A percentile compares a stretch with the other conserved stretches of the same genome.
Evolutionary conservation across 2,888 invertebrate genomes (phyloP).

Genomic region (Altica lythri): DNA sequence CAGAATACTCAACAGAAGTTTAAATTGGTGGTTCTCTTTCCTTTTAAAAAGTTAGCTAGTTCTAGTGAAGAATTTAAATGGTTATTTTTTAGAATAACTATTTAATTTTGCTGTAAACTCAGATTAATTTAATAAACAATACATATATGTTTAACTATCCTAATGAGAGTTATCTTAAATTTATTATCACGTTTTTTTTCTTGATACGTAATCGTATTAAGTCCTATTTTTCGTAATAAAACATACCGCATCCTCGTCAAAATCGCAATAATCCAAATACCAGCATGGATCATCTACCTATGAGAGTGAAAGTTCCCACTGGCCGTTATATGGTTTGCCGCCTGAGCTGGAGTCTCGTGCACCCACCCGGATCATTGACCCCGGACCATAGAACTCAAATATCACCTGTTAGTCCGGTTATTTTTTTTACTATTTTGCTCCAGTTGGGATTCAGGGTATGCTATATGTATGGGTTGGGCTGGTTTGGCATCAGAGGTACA

Average conservation of each 20-base stretch:
- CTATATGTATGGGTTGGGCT: too few relatives aligned
- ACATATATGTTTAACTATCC: too few relatives aligned
- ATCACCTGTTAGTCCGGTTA: constrained; percentile 33
- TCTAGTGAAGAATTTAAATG: too few relatives aligned
- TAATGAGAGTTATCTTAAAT: too few relatives aligned
- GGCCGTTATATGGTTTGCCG: constrained; percentile 34
- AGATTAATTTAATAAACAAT: too few relatives aligned
- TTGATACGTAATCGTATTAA: constrained; percentile 1
- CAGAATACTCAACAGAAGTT: too few relatives aligned
- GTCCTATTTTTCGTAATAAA: constrained; percentile 8
- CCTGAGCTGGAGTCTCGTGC: constrained; percentile 29
- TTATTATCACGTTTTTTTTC: too few relatives aligned
- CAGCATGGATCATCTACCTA: constrained; percentile 42
- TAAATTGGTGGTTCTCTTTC: too few relatives aligned
- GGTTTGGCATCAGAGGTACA: constrained; percentile 4
- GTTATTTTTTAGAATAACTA: too few relatives aligned
- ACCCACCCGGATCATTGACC: constrained; percentile 37
- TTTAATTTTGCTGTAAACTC: too few relatives aligned
- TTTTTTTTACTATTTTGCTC: constrained; percentile 22
- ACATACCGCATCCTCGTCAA: constrained; percentile 4
- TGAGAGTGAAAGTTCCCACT: constrained; percentile 42
- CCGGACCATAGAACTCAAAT: constrained; percentile 31
- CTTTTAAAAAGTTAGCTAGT: too few relatives aligned
- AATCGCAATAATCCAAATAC: constrained; percentile 25
- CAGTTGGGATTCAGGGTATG: constrained; percentile 19